Base-by-base conservation (phyloP, 2,888 invertebrate genomes). In the Onthophagus sagittarius region DNA sequence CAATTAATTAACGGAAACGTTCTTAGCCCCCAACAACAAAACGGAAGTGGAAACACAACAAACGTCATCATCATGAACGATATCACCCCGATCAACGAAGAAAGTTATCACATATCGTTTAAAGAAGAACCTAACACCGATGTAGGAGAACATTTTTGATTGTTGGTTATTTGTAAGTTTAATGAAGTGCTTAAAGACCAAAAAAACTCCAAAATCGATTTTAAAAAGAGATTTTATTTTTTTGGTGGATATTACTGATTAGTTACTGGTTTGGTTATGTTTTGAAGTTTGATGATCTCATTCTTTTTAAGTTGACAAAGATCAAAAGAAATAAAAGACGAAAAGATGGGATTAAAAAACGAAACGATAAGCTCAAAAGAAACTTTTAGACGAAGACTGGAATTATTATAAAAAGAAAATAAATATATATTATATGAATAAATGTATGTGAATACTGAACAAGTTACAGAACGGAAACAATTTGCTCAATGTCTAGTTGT, bases 41-140 rank as follows among this genome's bases (percentile, higher is more conserved):
- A 78, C 62, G 39, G 39, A 4, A 4, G 11, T 23, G 78, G 80
- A 65, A 80, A 81, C 7, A 79, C 82, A 39, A 79, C 82, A 15
- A 82, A 81, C 33, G 85, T 87, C 0, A 82, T 88, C 79, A 87
- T 88, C 62, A 85, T 88, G 79, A 83, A 86, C 73, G 87, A 88
- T 69, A 83, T 87, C 7, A 83, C 84, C 23, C 83, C 84, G 1
- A 84, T 86, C 72, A 84, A 85, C 15, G 84, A 85, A 9, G 85
- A 86, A 74, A 76, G 79, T 2, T 83, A 83, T 74, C 82, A 84
- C 73, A 82, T 86, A 73, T 81, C 81, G 3, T 89, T 89, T 79
- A 89, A 89, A 78, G 87, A 88, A 76, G 89, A 89, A 79, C 88
- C 88, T 2, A 85, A 86, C 65, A 81, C 88, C 73, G 88, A 88